Base-by-base conservation (phyloP, 2,797 vertebrate genomes). In the Podarcis siculus region DNA sequence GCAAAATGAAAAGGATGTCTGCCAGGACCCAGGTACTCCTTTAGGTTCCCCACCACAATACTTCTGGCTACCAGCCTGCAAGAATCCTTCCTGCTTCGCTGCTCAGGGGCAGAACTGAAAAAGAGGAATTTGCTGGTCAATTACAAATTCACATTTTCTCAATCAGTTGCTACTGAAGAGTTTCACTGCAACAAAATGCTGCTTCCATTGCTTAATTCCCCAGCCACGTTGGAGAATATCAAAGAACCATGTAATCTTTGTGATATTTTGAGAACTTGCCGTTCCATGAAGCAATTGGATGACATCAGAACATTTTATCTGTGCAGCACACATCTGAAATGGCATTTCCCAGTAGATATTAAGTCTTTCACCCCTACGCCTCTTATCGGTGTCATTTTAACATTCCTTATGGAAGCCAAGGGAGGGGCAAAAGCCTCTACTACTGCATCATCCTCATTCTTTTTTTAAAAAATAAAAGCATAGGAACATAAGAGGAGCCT, bases 291-390 rank as follows among this genome's bases (percentile, higher is more conserved):
- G 23, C 69, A 49, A 37, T 5, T 37, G 30, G 15, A 81, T 55
- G n/a, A 76, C 79, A 81, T 85, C 87, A 85, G 75, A 8, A 5
- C 9, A 27, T 80, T 81, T 89, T 76, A 85, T 85, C 87, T 75
- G 19, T 55, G 55, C n/a, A n/a, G 75, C 55, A 66, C 37, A 25
- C 55, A 49, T 85, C 30, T 27, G 66, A 45, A 32, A 89, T 27
- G 49, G 39, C 71, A 81, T 85, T 85, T 76, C 30, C n/a, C 3
- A 69, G n/a, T 30, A 64, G 58, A 76, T 82, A 66, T 15, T 4
- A 35, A 45, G 73, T 55, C 8, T 9, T 32, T 27, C n/a, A 13
- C 37, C 35, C 25, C 37, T 23, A 15, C 55, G 5, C 75, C 6
- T 21, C 21, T n/a, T 79, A n/a, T 58, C 55, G 58, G 45, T 79